Evolutionary conservation across 2,797 vertebrate genomes (phyloP).

Genomic region (Tokudaia tokunoshimensis): DNA sequence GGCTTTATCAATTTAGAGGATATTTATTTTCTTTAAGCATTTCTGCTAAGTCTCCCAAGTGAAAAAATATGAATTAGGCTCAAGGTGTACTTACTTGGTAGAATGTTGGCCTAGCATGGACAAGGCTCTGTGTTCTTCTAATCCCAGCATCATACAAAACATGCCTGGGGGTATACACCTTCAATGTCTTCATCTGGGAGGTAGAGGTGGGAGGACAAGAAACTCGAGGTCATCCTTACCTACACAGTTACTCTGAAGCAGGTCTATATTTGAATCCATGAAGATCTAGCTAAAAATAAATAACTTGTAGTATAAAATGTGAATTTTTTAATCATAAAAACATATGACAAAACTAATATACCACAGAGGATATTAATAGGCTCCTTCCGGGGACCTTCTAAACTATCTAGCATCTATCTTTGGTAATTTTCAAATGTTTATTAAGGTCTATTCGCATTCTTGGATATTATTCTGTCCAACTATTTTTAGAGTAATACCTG

Average conservation of each 20-base stretch:
- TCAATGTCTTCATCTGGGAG: background rate
- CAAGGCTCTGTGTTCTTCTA: background rate
- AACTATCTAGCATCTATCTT: constrained; percentile 44
- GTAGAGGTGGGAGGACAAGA: background rate
- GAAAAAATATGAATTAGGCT: constrained; percentile 59
- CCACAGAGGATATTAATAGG: constrained; percentile 43
- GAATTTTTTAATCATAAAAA: background rate
- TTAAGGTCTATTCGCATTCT: constrained; percentile 59
- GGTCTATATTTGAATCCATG: background rate
- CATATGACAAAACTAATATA: constrained; percentile 53
- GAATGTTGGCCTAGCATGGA: background rate
- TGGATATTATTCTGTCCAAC: constrained; percentile 59
- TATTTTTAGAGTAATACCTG: constrained; percentile 72
- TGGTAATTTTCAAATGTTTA: constrained; percentile 52
- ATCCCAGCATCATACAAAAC: background rate
- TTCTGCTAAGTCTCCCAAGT: constrained; percentile 59
- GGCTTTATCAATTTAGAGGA: background rate
- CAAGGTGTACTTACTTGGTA: background rate
- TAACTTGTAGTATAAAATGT: background rate
- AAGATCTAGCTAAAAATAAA: background rate
- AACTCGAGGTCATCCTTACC: background rate
- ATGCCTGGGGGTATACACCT: background rate
- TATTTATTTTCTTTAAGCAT: constrained; percentile 24
- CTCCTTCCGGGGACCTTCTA: constrained; percentile 21
- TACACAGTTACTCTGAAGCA: background rate